phyloP scores from a whole-genome alignment of 1,140 invertebrate species.

The Zaprionus vittiger region DNA sequence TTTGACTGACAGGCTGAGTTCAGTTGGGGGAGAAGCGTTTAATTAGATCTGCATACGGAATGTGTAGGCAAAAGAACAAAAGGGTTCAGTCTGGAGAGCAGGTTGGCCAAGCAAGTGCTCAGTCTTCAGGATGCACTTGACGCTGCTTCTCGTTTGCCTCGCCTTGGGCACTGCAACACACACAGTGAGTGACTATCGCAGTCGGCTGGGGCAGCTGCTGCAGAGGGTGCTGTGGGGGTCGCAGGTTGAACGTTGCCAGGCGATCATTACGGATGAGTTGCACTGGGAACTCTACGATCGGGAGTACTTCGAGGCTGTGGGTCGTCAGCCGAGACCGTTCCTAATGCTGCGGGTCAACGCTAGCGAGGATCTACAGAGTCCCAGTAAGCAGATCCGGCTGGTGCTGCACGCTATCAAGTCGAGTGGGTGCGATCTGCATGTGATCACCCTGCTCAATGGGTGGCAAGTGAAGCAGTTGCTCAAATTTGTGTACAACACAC shows the following conservation, averaged over 20 bases:
- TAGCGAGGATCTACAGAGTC: slow-evolving; percentile 88
- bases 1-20: slow-evolving; percentile 33
- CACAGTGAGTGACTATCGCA: slow-evolving; percentile 35
- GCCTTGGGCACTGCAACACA: background rate
- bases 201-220: slow-evolving; percentile 48
- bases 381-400: slow-evolving; percentile 85
- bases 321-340: slow-evolving; percentile 27
- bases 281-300: slow-evolving; percentile 61
- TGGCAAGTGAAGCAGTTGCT: slow-evolving; percentile 88
- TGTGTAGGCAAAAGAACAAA: slow-evolving; percentile 21
- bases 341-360: slow-evolving; percentile 82
- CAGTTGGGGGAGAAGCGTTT: slow-evolving; percentile 48
- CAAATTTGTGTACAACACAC: slow-evolving; percentile 89
- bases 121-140: slow-evolving; percentile 50
- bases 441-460: slow-evolving; percentile 90
- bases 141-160: slow-evolving; percentile 18
- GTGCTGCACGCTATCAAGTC: slow-evolving; percentile 86
- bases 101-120: background rate
- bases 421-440: slow-evolving; percentile 89
- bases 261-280: slow-evolving; percentile 70
- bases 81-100: slow-evolving; percentile 4
- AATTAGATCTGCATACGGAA: slow-evolving; percentile 78
- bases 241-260: slow-evolving; percentile 66
- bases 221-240: slow-evolving; percentile 49
- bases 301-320: slow-evolving; percentile 50